Conservation (phyloP, 2,888 invertebrate genomes). For the Laspeyria flexula region DNA sequence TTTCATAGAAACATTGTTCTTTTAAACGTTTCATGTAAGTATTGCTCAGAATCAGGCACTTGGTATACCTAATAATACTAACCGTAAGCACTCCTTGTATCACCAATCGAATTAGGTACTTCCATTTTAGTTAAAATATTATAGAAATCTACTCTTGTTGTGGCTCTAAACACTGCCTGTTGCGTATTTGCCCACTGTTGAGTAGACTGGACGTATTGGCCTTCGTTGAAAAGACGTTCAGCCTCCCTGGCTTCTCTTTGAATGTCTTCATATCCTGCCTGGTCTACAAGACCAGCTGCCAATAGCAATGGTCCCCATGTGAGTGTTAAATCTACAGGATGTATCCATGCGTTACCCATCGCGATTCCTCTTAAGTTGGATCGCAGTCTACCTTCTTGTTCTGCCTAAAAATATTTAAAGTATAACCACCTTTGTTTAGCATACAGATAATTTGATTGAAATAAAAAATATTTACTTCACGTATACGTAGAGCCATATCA, state of each 20-base stretch:
- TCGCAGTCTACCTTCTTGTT: constrained; percentile 85
- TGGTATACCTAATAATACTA: constrained; percentile 8
- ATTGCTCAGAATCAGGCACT: neutral
- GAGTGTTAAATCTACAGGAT: constrained; percentile 93
- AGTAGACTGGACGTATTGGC: constrained; percentile 87
- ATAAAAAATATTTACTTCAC: constrained; percentile 69
- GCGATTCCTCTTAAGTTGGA: constrained; percentile 92
- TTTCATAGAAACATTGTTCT: neutral
- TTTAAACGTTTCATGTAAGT: neutral
- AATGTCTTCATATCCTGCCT: constrained; percentile 87
- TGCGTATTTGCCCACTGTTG: constrained; percentile 88
- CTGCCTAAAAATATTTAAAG: constrained; percentile 77
- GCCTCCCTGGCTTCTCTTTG: constrained; percentile 85
- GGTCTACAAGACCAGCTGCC: constrained; percentile 90
- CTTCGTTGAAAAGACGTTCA: constrained; percentile 84
- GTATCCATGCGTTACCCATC: constrained; percentile 96
- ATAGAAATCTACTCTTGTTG: constrained; percentile 91
- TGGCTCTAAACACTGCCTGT: constrained; percentile 85
- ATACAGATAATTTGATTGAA: neutral
- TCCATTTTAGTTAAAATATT: constrained; percentile 88
- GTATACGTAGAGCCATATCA: constrained; percentile 89
- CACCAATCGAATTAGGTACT: constrained; percentile 31
- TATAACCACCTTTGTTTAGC: neutral
- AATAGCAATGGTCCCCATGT: constrained; percentile 94
- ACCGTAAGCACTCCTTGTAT: constrained; percentile 59